phyloP scores from a whole-genome alignment of 2,888 invertebrate genomes.

The Mesochorus sp. region DNA sequence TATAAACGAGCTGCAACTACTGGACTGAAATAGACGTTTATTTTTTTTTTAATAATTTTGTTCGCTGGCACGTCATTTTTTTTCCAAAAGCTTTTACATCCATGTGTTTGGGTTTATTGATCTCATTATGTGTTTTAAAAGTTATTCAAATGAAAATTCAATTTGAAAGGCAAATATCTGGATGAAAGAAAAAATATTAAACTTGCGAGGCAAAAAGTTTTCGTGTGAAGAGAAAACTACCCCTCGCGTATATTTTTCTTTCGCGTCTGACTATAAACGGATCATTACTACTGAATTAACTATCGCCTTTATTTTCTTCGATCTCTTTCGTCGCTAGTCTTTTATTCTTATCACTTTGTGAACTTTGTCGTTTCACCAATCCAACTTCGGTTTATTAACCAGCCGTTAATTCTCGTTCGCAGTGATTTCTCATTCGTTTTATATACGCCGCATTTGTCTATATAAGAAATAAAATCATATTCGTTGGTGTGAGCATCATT shows the following conservation, averaged over 20 bases:
- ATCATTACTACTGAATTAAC: conserved; percentile 20
- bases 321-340: not conserved
- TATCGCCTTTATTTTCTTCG: not conserved
- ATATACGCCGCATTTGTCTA: no score
- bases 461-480: no score
- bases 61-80: not conserved
- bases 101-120: no score
- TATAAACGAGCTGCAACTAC: not conserved
- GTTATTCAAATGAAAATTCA: not conserved
- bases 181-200: not conserved
- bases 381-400: no score
- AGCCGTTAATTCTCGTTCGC: no score
- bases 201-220: not conserved
- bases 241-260: conserved; percentile 26
- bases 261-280: conserved; percentile 5
- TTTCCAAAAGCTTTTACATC: no score
- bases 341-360: not conserved
- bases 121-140: not conserved
- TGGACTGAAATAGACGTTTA: not conserved
- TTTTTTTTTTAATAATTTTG: not conserved
- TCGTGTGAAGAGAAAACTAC: not conserved
- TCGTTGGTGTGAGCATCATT: no score
- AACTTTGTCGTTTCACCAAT: not conserved
- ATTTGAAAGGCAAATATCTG: not conserved
- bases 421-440: no score